Percentiles rank a stretch among this genome's conserved stretches.
phyloP scores from a whole-genome alignment of 1,140 invertebrate genomes.

The Mesaphorura yosii region DNA sequence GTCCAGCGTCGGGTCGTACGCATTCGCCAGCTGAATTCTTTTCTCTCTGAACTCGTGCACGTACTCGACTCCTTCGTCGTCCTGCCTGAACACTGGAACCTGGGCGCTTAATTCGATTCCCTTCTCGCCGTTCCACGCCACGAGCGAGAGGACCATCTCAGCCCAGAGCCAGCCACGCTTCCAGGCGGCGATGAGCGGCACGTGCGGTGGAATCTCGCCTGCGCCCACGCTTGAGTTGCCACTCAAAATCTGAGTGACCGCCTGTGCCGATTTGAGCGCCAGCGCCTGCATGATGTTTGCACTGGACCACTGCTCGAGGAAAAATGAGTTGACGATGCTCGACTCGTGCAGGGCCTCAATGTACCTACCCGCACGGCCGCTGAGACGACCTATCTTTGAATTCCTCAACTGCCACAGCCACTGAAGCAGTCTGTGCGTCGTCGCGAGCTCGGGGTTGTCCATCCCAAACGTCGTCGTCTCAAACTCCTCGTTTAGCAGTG shows the following conservation, averaged over 20 bases:
- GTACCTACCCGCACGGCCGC: constrained; percentile 21
- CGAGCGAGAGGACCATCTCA: constrained; percentile 29
- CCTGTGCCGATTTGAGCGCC: constrained; percentile 26
- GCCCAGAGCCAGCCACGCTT: constrained; percentile 30
- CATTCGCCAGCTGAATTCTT: too few species aligned
- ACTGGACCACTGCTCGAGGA: constrained; percentile 26
- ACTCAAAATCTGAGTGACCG: constrained; percentile 22
- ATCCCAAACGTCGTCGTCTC: constrained; percentile 19
- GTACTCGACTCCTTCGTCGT: background rate
- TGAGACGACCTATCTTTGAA: constrained; percentile 28
- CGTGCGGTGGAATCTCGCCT: constrained; percentile 19
- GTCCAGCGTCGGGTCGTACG: too few species aligned
- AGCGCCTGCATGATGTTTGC: constrained; percentile 20
- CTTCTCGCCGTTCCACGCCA: constrained; percentile 28
- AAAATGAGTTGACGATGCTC: constrained; percentile 23
- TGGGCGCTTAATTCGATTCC: constrained; percentile 14
- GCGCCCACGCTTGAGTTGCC: too few species aligned
- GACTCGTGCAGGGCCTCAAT: constrained; percentile 17
- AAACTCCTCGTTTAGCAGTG: constrained; percentile 4
- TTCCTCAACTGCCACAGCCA: constrained; percentile 30
- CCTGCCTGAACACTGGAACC: constrained; percentile 9
- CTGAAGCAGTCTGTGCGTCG: constrained; percentile 26
- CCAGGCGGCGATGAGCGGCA: constrained; percentile 23
- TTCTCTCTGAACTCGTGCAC: background rate
- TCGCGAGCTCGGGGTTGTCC: constrained; percentile 27